Evolutionary conservation across 2,888 invertebrate genomes (phyloP), one percentile per base, ranked within the genome.

Genomic region (Habroteleia sp.): DNA sequence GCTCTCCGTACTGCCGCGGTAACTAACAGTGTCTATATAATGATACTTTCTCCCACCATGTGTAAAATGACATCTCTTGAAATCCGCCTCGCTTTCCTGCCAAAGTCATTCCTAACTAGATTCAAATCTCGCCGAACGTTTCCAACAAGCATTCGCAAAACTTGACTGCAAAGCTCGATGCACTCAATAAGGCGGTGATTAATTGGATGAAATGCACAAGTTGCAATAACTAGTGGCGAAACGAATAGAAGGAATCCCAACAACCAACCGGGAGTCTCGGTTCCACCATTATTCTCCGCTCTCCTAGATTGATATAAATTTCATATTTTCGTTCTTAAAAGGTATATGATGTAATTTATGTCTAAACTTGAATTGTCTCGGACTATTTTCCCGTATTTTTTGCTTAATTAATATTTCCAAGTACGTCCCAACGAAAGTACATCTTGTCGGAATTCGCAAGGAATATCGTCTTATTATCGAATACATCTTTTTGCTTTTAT

Each of bases 1-100:
- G 33, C 52, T 42, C 54, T 65, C 65, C 58, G 52, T 29, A 83
- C 82, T 81, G 80, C 79, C 82, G 79, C 75, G 80, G 79, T 83
- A 83, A 83, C 83, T 81, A 82, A 80, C 82, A 80, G 81, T 83
- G 83, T 81, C 80, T 83, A 80, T 82, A 81, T 83, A 83, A 83
- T 82, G 80, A 80, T 79, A 78, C 79, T 80, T 79, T 78, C 78
- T 80, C 78, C 79, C 80, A 80, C 78, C 81, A 66, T 72, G 65
- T 72, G 81, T 80, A 82, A 83, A 84, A 82, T 80, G 83, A 82
- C 81, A 82, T 82, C 80, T 80, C 82, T 81, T 79, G 81, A 82
- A 84, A 82, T 77, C 78, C 81, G 79, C 37, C 33, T 25, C 25
- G 77, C 80, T 80, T 76, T 27, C 31, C 54, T 48, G 13, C 37